Base-by-base conservation (phyloP, 2,113 vertebrate species). In the Dascyllus trimaculatus region DNA sequence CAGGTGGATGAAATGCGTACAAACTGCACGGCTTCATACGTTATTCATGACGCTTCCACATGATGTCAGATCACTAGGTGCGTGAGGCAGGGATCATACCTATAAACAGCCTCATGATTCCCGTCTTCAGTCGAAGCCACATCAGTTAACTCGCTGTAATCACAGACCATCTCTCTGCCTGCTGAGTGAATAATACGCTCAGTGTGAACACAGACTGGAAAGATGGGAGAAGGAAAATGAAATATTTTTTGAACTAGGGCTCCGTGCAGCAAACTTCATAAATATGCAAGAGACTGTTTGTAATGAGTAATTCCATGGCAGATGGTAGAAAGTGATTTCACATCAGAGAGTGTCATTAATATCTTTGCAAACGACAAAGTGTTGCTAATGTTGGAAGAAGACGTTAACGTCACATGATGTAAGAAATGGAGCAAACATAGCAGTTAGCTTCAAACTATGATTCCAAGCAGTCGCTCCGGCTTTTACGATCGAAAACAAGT, bases 1-100 rank as follows among this genome's bases (percentile, higher is more conserved):
- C 26, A 73, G 53, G 8, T 53, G 58, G 40, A 53, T 29, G 48
- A 62, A 22, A 79, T 69, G 4, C 70, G 68, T 24, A 51, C 14
- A 40, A 4, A 43, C 48, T 54, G 19, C 51, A 25, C 19, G 26
- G 11, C 26, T 4, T 54, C 54, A 52, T 58, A 21, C 40, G 75
- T 78, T 68, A 75, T 79, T 61, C 43, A 81, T 67, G n/a, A 35
- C 8, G 8, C 24, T 9, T 74, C 22, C 45, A 63, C 22, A 40
- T 57, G 25, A 56, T 11, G 65, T 63, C 15, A 58, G 58, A 75
- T 48, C 24, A 19, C 24, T 29, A 35, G 48, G 56, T 43, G 48
- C 0, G 18, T 56, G 59, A 45, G 32, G 3, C 18, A 51, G 25
- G 5, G 14, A 19, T 56, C 8, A 21, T 53, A 38, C 49, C 32